These are phyloP conservation scores for Nyctibius bracteatus DNA, from an alignment of 2,113 vertebrate genomes.

Conservation along the genomic window DNA sequence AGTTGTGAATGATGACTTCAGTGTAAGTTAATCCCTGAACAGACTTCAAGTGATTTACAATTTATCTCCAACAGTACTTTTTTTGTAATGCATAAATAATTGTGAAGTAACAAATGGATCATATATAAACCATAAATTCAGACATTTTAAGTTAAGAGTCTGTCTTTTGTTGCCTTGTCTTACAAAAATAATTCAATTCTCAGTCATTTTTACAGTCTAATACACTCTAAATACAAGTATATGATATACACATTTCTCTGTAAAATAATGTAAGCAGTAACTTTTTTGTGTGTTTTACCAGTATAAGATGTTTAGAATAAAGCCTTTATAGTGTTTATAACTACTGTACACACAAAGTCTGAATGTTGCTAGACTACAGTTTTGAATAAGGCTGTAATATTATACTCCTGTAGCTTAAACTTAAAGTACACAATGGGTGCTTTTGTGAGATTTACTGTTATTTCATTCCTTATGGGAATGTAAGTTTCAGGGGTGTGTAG, in stretches of 20 bases:
- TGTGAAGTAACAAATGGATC: slow-evolving; percentile 12
- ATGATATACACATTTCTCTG: background rate
- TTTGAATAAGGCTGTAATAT: slow-evolving; percentile 50
- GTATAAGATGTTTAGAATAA: slow-evolving; percentile 45
- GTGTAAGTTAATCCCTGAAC: background rate
- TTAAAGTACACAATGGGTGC: slow-evolving; percentile 30
- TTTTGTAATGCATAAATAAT: slow-evolving; percentile 22
- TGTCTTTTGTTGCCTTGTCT: slow-evolving; percentile 22
- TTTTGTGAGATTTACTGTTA: slow-evolving; percentile 52
- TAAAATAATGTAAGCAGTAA: slow-evolving; percentile 37
- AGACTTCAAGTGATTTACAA: background rate
- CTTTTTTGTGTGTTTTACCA: slow-evolving; percentile 12
- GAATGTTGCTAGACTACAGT: background rate
- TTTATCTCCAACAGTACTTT: slow-evolving; percentile 1
- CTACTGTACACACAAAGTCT: slow-evolving; percentile 37
- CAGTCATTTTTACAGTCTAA: slow-evolving; percentile 21
- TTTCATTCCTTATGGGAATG: slow-evolving; percentile 15
- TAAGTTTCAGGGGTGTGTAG: background rate
- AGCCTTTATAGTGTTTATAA: slow-evolving; percentile 37
- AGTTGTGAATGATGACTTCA: background rate
- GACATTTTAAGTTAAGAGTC: slow-evolving; percentile 13
- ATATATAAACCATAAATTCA: slow-evolving; percentile 20
- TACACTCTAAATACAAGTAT: background rate
- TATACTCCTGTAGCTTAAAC: slow-evolving; percentile 27
- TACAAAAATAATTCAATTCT: slow-evolving; percentile 11